Evolutionary conservation across 2,113 vertebrate genomes (phyloP).

Genomic region (Tautogolabrus adspersus): DNA sequence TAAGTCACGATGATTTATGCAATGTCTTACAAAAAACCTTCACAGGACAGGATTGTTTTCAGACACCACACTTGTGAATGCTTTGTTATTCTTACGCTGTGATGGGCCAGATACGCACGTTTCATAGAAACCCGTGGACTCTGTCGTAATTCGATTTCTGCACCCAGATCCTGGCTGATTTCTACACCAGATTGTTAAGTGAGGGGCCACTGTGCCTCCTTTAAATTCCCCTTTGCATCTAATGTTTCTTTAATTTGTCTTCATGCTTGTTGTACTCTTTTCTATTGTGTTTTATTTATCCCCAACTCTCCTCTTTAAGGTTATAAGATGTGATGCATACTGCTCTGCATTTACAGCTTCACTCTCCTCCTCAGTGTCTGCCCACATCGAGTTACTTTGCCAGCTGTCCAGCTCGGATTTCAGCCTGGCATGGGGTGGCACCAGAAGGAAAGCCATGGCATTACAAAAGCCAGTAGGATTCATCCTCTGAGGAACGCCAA

Average conservation of each 20-base stretch:
- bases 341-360: too few relatives aligned
- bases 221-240: constrained; percentile 8
- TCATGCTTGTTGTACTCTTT: constrained; percentile 24
- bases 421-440: neutral
- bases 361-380: too few relatives aligned
- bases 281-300: neutral
- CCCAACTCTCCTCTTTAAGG: neutral
- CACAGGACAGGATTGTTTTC: too few relatives aligned
- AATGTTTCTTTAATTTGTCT: constrained; percentile 9
- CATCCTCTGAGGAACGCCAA: neutral
- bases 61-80: too few relatives aligned
- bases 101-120: too few relatives aligned
- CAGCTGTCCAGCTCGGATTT: neutral
- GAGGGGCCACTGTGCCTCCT: constrained; percentile 1
- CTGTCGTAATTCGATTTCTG: constrained; percentile 2
- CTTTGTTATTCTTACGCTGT: too few relatives aligned
- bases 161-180: constrained; percentile 4
- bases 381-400: too few relatives aligned
- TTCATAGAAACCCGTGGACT: too few relatives aligned
- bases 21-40: too few relatives aligned
- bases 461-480: neutral
- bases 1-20: too few relatives aligned
- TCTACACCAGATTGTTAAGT: too few relatives aligned
- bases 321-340: too few relatives aligned
- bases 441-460: neutral